A percentile compares a stretch with the other conserved stretches of the same genome.
phyloP scores from a whole-genome alignment of 1,140 invertebrate species.

The Leucophenga varia region DNA sequence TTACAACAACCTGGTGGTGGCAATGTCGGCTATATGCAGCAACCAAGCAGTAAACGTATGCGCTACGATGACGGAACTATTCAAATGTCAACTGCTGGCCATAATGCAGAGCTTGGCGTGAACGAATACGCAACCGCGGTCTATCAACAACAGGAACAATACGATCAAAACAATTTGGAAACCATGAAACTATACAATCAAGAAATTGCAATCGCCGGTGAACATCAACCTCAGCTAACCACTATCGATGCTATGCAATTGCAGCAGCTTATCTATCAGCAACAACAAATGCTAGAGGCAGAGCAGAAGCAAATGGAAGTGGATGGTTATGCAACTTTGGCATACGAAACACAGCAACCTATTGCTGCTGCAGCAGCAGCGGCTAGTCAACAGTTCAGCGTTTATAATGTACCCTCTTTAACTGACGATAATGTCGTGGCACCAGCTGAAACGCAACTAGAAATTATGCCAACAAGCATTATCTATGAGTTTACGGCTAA shows the following conservation, averaged over 20 bases:
- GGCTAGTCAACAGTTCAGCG: conserved; percentile 26
- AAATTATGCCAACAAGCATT: conserved; percentile 36
- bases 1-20: conserved; percentile 21
- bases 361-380: conserved; percentile 7
- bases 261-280: conserved; percentile 44
- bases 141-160: conserved; percentile 30
- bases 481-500: conserved; percentile 46
- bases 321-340: conserved; percentile 8
- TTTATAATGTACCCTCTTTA: conserved; percentile 45
- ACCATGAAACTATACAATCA: conserved; percentile 29
- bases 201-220: background rate
- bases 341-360: background rate
- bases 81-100: conserved; percentile 6
- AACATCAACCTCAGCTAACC: conserved; percentile 27
- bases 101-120: too few relatives aligned
- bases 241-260: conserved; percentile 45
- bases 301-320: conserved; percentile 30
- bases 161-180: conserved; percentile 7
- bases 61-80: conserved; percentile 40
- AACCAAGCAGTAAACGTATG: conserved; percentile 32
- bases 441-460: conserved; percentile 6
- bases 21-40: conserved; percentile 10
- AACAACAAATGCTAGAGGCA: conserved; percentile 40
- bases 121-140: conserved; percentile 20
- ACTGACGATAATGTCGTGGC: conserved; percentile 29